Evolutionary conservation across 2,888 invertebrate genomes (phyloP).

Genomic region (Tiliacea aurago): DNA sequence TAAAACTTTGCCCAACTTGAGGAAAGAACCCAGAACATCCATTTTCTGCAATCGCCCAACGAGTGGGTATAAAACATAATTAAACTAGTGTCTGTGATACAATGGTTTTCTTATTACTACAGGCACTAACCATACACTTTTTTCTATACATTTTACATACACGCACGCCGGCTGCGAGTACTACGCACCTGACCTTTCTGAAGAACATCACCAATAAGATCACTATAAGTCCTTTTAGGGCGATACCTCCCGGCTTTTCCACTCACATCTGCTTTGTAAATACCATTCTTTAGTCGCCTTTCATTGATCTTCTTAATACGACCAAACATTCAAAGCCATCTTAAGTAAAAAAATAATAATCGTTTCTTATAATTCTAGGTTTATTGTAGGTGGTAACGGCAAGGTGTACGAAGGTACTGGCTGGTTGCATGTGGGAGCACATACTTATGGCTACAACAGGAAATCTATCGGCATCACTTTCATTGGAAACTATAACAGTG

Average conservation of each 20-base stretch:
- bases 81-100: too few species aligned
- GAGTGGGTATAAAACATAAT: too few species aligned
- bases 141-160: too few species aligned
- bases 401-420: constrained; percentile 92
- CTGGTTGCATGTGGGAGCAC: constrained; percentile 91
- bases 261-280: too few species aligned
- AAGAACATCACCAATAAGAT: background rate
- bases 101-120: too few species aligned
- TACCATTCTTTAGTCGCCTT: too few species aligned
- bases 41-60: too few species aligned
- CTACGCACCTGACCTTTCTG: too few species aligned
- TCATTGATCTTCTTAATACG: background rate
- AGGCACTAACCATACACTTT: too few species aligned
- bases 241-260: background rate
- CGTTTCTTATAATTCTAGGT: constrained; percentile 78
- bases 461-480: constrained; percentile 92
- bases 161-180: too few species aligned
- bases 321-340: background rate
- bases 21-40: too few species aligned
- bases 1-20: too few species aligned
- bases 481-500: constrained; percentile 87
- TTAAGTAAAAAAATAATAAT: background rate
- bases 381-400: constrained; percentile 92
- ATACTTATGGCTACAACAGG: constrained; percentile 90
- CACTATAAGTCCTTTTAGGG: background rate